Conservation (phyloP, 2,113 vertebrate species). For the Sylvia atricapilla region DNA sequence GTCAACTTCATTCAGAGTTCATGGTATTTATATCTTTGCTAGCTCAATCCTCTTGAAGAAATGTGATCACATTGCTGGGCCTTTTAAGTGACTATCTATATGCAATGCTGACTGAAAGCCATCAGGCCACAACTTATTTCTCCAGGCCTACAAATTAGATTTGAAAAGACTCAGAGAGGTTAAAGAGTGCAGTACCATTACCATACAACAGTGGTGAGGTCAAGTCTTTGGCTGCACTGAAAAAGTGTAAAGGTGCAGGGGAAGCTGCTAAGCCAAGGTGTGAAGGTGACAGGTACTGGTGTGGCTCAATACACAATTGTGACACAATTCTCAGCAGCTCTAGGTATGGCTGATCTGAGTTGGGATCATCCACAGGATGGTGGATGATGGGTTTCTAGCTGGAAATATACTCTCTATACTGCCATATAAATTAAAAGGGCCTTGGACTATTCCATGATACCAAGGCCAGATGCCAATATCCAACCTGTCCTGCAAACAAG, state of each 20-base stretch:
- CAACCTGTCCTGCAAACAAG: not conserved
- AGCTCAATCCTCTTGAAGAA: constrained; percentile 1
- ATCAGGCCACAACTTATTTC: not conserved
- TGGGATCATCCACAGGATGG: not conserved
- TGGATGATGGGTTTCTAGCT: not conserved
- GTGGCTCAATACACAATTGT: not conserved
- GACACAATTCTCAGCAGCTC: not conserved
- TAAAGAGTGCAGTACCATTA: not conserved
- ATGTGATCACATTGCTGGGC: not conserved
- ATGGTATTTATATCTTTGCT: not conserved
- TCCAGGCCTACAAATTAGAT: not conserved
- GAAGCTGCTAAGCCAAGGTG: not conserved
- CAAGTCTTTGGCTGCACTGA: not conserved
- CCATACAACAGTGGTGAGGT: not conserved
- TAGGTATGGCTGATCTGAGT: not conserved
- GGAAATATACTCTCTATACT: not conserved
- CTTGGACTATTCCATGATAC: not conserved
- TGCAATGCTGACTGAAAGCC: not conserved
- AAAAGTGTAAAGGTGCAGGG: not conserved
- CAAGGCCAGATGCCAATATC: not conserved
- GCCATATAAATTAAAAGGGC: not conserved
- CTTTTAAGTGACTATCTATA: constrained; percentile 5
- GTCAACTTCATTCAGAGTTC: not conserved
- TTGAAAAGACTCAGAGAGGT: not conserved
- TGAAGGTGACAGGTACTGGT: not conserved